Base-by-base conservation (phyloP, 2,888 invertebrate species). In the Endotricha flammealis region DNA sequence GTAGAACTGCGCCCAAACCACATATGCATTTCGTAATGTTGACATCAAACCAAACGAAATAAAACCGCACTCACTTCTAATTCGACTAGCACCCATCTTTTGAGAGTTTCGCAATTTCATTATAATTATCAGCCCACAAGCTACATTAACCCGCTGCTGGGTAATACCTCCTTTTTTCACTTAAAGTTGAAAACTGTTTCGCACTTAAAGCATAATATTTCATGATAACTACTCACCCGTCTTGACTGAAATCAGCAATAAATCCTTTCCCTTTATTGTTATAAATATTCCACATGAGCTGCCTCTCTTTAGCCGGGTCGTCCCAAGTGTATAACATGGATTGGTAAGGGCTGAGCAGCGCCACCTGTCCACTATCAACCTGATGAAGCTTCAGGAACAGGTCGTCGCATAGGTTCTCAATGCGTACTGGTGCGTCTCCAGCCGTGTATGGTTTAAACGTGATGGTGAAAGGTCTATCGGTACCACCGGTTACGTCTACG, bases 321-420 rank as follows among this genome's bases (percentile, higher is more conserved):
- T 95, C 95, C 95, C 95, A 95, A 0, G 95, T 95, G 62, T 94
- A 95, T 20, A 95, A 68, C 59, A 94, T 79, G 6, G 92, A 91
- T 68, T 94, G 72, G 50, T 90, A 91, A 0, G 95, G 93, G 54
- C 92, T 93, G 30, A 95, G 71, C 13, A 95, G 74, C 0, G 93
- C 93, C 29, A 93, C 94, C 74, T 91, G 89, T 12, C 63, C 89
- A 50, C 49, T 66, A 9, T 70, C 66, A 14, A 42, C 52, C 32
- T 95, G 95, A 50, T 94, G 92, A 23, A 95, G 88, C 67, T 94
- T 94, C 25, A 95, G 76, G 71, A 94, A 94, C 33, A 95, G 76
- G 57, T 95, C 93, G 32, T 92, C 92, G 63, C 95, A 95, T 17
- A 93, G 87, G 72, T 98, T 98, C 65, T 96, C 92, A 13, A 98